phyloP scores from a whole-genome alignment of 2,797 vertebrate species.

The Acrocephalus scirpaceus region DNA sequence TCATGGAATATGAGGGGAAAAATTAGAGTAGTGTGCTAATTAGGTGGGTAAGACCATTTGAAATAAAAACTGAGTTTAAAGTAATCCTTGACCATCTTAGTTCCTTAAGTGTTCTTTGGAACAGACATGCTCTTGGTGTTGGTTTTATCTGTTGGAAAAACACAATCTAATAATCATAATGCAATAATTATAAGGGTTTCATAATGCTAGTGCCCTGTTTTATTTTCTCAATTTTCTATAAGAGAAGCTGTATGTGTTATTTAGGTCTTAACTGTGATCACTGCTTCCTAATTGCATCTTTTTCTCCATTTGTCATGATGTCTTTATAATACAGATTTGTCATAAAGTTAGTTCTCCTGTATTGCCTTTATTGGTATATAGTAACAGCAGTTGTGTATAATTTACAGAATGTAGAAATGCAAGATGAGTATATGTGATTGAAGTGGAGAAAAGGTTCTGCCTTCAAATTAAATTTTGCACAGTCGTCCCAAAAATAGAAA shows the following conservation, averaged over 20 bases:
- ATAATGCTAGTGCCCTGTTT: neutral
- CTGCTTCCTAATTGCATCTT: neutral
- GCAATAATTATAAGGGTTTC: neutral
- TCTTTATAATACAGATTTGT: neutral
- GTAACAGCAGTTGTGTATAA: neutral
- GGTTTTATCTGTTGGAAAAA: neutral
- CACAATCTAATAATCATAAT: neutral
- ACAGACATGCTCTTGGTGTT: neutral
- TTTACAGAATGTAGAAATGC: neutral
- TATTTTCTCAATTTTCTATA: neutral
- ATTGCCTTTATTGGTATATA: neutral
- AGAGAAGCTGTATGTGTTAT: neutral
- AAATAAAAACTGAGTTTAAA: neutral
- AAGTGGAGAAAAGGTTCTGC: neutral
- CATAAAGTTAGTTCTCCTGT: neutral
- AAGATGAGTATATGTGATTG: neutral
- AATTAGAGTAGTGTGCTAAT: neutral
- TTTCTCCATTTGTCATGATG: accelerated
- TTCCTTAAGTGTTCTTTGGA: neutral
- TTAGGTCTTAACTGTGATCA: neutral
- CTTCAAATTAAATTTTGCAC: neutral
- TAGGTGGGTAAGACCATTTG: neutral
- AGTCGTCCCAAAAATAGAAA: neutral
- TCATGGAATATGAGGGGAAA: neutral
- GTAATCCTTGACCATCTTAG: neutral